Base-by-base conservation (phyloP, 2,797 vertebrate genomes). In the Semotilus atromaculatus region DNA sequence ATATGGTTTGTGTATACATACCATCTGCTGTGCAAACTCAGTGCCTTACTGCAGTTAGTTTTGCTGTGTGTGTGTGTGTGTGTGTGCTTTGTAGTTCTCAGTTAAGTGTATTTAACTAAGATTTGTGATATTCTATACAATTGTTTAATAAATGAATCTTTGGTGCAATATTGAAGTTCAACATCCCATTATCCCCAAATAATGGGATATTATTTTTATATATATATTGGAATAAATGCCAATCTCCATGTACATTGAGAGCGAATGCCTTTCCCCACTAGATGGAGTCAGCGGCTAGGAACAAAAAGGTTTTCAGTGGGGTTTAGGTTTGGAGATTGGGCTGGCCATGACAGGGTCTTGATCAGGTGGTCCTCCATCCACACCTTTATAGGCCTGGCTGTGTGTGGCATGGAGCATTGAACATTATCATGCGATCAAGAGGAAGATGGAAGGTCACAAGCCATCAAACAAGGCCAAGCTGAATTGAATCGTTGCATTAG, bases 201-300 rank as follows among this genome's bases (percentile, higher is more conserved):
- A n/a, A n/a, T n/a, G n/a, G n/a, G n/a, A n/a, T n/a, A n/a, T n/a
- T n/a, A n/a, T n/a, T n/a, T n/a, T n/a, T n/a, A n/a, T n/a, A 1
- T 16, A 40, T 26, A 43, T 31, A 5, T 45, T 62, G 60, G 16
- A 64, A 60, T 51, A 68, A 51, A 68, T 29, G n/a, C 13, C 4
- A 11, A 31, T 68, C 5, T 38, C 21, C 14, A 53, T 36, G 55
- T 26, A 26, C 64, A 70, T 26, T 38, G 1, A 29, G 11, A 45
- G 31, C 0, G 48, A 40, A 48, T 66, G 1, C 0, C 11, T 81
- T 89, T 21, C 1, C 58, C 89, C 93, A 92, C 90, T 92, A 94
- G 93, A 90, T 93, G 93, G 93, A 11, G 88, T 5, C 87, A 87
- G 16, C 53, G 73, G 23, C 16, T 55, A 48, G 62, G 23, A 68